phyloP scores from a whole-genome alignment of 2,113 vertebrate species.

The Phasianus colchicus region DNA sequence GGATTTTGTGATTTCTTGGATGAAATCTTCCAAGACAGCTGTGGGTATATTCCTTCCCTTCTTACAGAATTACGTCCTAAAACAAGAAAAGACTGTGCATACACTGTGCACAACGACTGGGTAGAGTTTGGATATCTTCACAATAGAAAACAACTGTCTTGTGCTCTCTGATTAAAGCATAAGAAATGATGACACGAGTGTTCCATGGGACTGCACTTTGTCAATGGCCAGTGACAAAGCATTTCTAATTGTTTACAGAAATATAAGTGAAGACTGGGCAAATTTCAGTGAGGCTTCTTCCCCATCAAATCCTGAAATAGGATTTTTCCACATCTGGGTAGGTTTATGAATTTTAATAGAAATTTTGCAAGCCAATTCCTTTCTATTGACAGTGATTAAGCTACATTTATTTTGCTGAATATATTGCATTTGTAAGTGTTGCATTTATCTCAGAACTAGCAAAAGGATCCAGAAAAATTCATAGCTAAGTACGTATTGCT shows the following conservation, averaged over 20 bases:
- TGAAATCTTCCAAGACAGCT: not conserved
- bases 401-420: not conserved
- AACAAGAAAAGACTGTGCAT: rapidly evolving
- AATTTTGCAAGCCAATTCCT: not conserved
- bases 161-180: not conserved
- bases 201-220: rapidly evolving
- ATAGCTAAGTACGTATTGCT: rapidly evolving
- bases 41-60: rapidly evolving
- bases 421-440: not conserved
- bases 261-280: not conserved
- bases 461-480: not conserved
- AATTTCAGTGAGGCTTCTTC: not conserved
- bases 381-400: not conserved
- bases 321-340: not conserved
- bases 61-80: not conserved
- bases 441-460: not conserved
- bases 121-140: not conserved
- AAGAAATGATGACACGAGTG: rapidly evolving
- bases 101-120: rapidly evolving
- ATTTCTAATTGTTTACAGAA: not conserved
- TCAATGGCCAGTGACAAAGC: not conserved
- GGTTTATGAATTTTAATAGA: not conserved
- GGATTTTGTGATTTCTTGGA: not conserved
- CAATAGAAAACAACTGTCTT: not conserved
- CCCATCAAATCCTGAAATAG: not conserved